A percentile compares a stretch with the other conserved stretches of the same genome.
These are phyloP conservation scores for Trachymyrmex cornetzi DNA, from an alignment of 1,140 invertebrate genomes.

Conservation along the genomic window DNA sequence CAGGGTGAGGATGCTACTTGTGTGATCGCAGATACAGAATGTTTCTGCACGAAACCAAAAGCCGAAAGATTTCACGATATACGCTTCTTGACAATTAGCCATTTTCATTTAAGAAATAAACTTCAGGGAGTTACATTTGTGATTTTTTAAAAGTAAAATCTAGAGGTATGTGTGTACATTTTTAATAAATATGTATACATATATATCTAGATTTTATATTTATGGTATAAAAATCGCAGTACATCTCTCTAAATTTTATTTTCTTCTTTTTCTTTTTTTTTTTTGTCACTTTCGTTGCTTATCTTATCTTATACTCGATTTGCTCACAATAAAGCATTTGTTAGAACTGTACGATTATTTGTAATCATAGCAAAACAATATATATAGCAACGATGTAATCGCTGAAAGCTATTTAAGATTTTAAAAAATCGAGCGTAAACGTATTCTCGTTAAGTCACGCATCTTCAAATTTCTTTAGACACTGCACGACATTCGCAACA, in stretches of 20 bases:
- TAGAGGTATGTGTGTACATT: neutral
- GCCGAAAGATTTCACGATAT: neutral
- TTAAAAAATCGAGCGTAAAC: neutral
- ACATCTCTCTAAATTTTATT: neutral
- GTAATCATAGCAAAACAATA: neutral
- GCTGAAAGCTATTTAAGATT: neutral
- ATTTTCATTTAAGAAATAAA: neutral
- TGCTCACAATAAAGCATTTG: neutral
- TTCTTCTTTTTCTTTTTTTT: neutral
- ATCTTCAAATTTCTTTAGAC: constrained; percentile 17
- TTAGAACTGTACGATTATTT: constrained; percentile 5
- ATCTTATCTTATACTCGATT: neutral
- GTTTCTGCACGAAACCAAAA: neutral
- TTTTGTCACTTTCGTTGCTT: neutral
- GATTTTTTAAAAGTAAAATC: neutral
- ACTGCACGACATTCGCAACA: neutral
- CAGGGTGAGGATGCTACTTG: constrained; percentile 63
- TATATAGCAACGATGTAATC: neutral
- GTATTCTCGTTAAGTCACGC: neutral
- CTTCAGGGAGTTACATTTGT: neutral
- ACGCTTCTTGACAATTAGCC: neutral
- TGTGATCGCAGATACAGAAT: neutral
- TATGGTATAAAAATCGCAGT: neutral
- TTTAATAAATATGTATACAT: neutral
- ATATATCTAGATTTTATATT: neutral